Percentiles rank a stretch among this genome's conserved stretches.
phyloP scores from a whole-genome alignment of 2,113 vertebrate genomes.

The Passer domesticus region DNA sequence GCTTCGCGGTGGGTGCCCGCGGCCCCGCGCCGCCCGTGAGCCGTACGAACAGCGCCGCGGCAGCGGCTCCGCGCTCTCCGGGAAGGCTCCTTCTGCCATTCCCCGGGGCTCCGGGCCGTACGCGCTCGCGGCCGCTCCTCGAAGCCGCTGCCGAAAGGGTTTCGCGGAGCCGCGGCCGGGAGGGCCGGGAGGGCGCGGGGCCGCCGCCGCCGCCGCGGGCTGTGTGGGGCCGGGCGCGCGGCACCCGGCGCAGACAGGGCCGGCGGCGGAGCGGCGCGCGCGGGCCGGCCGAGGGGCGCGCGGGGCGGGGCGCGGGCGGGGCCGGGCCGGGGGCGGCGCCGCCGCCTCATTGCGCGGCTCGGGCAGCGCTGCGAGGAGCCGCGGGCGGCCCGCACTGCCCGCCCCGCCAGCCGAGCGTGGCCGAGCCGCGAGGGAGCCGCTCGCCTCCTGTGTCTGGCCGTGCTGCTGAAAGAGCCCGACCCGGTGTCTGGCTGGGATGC shows the following conservation, averaged over 20 bases:
- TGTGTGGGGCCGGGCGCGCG: constrained; percentile 18
- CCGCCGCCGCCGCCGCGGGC: no score
- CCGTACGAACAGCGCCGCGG: not conserved
- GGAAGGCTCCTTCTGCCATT: not conserved
- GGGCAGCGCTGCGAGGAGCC: not conserved
- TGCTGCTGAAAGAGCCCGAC: not conserved
- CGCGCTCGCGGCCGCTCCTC: not conserved
- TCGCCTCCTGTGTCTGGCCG: not conserved
- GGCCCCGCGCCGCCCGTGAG: not conserved
- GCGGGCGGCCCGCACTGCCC: not conserved
- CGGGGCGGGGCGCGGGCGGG: no score
- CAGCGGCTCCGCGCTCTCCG: not conserved
- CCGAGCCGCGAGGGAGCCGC: not conserved
- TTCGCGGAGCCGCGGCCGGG: constrained; percentile 49
- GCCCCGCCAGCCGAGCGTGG: not conserved
- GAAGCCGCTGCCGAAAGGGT: constrained; percentile 50
- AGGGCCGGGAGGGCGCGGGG: not conserved
- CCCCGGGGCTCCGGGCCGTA: not conserved
- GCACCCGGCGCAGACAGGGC: no score
- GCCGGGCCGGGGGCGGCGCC: constrained; percentile 24
- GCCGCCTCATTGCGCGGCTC: not conserved
- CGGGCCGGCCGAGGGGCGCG: no score
- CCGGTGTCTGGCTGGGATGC: not conserved
- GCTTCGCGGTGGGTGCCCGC: not conserved
- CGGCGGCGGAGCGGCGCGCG: no score